These are phyloP conservation scores for Drosophila incognita DNA, from an alignment of 2,888 invertebrate genomes.

Conservation along the genomic window DNA sequence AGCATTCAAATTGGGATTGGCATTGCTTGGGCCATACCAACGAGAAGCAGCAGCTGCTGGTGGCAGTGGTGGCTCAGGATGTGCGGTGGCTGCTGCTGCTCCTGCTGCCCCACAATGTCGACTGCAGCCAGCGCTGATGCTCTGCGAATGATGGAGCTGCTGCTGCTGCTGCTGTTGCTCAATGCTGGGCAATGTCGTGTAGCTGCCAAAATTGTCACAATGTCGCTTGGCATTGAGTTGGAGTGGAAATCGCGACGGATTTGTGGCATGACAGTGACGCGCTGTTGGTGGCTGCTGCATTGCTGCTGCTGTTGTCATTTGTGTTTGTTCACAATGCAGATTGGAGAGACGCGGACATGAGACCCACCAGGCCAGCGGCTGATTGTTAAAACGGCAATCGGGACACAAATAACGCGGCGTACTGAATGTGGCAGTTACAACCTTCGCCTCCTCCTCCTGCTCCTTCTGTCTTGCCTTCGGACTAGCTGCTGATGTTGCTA, in stretches of 20 bases:
- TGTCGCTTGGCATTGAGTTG: slow-evolving; percentile 54
- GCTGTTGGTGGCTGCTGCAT: slow-evolving; percentile 28
- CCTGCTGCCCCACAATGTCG: slow-evolving; percentile 45
- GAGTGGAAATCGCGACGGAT: slow-evolving; percentile 62
- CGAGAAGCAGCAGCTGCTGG: slow-evolving; percentile 15
- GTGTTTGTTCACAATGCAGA: slow-evolving; percentile 61
- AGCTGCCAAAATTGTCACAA: slow-evolving; percentile 80
- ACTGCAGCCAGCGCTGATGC: slow-evolving; percentile 49
- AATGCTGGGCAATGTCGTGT: slow-evolving; percentile 70
- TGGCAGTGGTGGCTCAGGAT: slow-evolving; percentile 35
- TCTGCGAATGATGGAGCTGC: slow-evolving; percentile 56
- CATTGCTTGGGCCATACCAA: slow-evolving; percentile 43
- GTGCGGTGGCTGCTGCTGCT: neutral
- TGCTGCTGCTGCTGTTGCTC: slow-evolving; percentile 56
- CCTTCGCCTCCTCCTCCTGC: neutral
- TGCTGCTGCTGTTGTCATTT: slow-evolving; percentile 43
- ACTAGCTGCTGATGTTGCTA: slow-evolving; percentile 12
- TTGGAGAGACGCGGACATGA: slow-evolving; percentile 84
- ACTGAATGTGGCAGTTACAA: slow-evolving; percentile 37
- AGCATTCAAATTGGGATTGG: slow-evolving; percentile 56
- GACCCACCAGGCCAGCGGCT: slow-evolving; percentile 84
- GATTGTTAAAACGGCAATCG: slow-evolving; percentile 83
- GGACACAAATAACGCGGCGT: slow-evolving; percentile 81
- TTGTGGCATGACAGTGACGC: slow-evolving; percentile 57
- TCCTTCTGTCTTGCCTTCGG: slow-evolving; percentile 32